Conservation (phyloP, 2,113 vertebrate species). For the Amazona guildingii region DNA sequence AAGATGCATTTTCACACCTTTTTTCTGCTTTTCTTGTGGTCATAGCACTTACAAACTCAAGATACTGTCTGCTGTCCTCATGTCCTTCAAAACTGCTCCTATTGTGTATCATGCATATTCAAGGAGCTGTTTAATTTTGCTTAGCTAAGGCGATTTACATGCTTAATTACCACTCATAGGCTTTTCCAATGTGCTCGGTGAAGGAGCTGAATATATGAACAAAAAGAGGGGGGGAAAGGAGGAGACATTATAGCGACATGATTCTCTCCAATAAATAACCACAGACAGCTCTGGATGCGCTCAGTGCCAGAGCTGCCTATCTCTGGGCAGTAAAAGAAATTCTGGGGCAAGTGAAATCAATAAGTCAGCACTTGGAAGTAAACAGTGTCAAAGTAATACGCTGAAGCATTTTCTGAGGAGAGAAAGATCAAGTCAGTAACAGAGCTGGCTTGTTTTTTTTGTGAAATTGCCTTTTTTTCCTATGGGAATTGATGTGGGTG, state of each 20-base stretch:
- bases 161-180: neutral
- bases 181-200: neutral
- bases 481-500: fast-evolving
- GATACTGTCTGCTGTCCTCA: neutral
- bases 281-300: neutral
- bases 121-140: neutral
- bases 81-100: neutral
- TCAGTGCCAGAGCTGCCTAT: neutral
- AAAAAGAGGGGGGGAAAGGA: neutral
- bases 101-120: neutral
- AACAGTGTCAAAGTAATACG: neutral
- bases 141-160: neutral
- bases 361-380: neutral
- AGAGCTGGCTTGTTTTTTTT: neutral
- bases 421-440: neutral
- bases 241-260: neutral
- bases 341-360: neutral
- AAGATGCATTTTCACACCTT: neutral
- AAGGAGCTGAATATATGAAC: neutral
- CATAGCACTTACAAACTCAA: neutral
- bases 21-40: neutral
- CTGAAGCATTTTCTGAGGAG: neutral
- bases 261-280: neutral
- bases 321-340: neutral
- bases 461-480: neutral